A percentile compares a stretch with the other conserved stretches of the same genome.
Evolutionary conservation across 2,113 vertebrate genomes (phyloP).

Genomic region (Ciconia maguari): DNA sequence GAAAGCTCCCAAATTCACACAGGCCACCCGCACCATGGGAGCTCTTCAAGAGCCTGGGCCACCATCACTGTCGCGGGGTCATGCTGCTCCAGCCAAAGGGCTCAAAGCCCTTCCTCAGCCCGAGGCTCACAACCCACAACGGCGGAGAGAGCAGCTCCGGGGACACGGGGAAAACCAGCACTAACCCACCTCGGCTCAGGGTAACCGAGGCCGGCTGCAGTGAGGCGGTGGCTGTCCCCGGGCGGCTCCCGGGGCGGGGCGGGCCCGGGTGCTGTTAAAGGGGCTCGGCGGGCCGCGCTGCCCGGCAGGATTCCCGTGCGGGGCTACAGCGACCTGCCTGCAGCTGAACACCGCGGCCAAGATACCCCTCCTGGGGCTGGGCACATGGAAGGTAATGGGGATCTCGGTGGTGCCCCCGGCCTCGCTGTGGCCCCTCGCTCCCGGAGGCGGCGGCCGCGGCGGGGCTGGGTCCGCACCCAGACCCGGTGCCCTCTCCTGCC

Average conservation of each 20-base stretch:
- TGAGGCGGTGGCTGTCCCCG: neutral
- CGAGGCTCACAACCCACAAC: neutral
- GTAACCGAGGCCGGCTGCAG: too few species aligned
- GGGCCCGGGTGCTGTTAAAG: neutral
- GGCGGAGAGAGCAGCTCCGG: too few species aligned
- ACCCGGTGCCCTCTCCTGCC: neutral
- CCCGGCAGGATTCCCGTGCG: rapidly evolving
- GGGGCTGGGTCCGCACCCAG: too few species aligned
- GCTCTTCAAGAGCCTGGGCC: too few species aligned
- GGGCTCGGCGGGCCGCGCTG: rapidly evolving
- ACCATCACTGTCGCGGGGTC: rapidly evolving
- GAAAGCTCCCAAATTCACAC: neutral
- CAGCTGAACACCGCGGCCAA: conserved; percentile 71
- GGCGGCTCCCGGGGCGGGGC: neutral
- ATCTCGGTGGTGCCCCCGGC: too few species aligned
- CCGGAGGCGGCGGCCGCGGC: too few species aligned
- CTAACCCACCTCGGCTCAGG: rapidly evolving
- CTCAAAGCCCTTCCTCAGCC: too few species aligned
- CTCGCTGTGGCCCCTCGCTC: neutral
- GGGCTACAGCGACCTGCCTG: conserved; percentile 55
- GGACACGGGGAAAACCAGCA: neutral
- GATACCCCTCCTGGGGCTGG: conserved; percentile 82
- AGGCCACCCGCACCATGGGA: rapidly evolving
- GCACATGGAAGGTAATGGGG: conserved; percentile 82
- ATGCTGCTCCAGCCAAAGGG: neutral